Percentiles rank a stretch among this genome's conserved stretches.
Evolutionary conservation across 53 echinoderm and acorn worm genomes (phyloP).

Genomic region (Holothuria leucospilota): DNA sequence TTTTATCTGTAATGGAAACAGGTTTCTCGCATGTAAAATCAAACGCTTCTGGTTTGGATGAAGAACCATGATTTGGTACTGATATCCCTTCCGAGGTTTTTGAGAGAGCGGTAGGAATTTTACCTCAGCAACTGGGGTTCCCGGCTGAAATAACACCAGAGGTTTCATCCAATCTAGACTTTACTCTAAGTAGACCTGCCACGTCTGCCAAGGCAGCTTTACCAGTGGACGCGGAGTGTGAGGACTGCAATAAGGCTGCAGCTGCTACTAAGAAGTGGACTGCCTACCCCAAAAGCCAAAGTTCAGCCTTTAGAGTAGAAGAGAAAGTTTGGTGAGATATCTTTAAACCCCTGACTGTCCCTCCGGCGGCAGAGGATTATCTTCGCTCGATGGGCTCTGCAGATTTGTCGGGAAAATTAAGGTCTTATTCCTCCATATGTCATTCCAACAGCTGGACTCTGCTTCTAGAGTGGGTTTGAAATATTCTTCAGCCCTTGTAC

Average conservation of each 20-base stretch:
- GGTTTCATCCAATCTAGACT: background rate
- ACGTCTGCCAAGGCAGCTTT: background rate
- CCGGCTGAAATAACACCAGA: background rate
- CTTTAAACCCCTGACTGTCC: background rate
- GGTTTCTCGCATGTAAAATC: too few relatives aligned
- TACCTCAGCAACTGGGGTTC: background rate
- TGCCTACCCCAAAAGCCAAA: background rate
- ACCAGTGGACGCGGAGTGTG: background rate
- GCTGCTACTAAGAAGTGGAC: too few relatives aligned
- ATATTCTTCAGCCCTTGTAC: too few relatives aligned
- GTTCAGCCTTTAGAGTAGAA: background rate
- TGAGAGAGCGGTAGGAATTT: background rate
- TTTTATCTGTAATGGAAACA: too few relatives aligned
- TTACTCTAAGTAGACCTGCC: background rate
- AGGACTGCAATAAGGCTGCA: too few relatives aligned
- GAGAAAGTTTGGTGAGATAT: background rate
- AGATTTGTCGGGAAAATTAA: background rate
- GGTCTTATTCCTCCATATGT: background rate
- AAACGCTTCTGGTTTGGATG: background rate
- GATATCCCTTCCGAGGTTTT: background rate
- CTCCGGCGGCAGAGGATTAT: background rate
- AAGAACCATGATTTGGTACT: background rate
- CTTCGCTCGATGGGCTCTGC: background rate
- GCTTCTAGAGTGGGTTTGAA: too few relatives aligned
- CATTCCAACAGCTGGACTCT: too few relatives aligned